A percentile compares a stretch with the other conserved stretches of the same genome.
phyloP scores from a whole-genome alignment of 2,797 vertebrate genomes.

The Bovichtus diacanthus region DNA sequence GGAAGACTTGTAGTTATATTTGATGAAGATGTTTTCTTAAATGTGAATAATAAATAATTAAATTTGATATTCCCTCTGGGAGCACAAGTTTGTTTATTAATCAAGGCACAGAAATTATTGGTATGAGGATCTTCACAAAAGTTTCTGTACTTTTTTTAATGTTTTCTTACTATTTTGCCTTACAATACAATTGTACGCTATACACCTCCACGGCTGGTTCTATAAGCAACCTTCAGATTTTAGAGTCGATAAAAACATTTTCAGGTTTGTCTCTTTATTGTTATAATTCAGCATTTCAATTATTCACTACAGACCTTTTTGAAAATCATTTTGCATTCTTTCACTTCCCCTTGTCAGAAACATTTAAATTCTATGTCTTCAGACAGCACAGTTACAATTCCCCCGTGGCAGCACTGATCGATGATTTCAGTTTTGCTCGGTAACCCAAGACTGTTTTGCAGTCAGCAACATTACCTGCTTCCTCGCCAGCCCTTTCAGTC shows the following conservation, averaged over 20 bases:
- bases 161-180: neutral
- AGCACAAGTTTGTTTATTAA: neutral
- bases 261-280: conserved; percentile 1
- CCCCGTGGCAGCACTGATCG: conserved; percentile 55
- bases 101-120: neutral
- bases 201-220: neutral
- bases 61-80: conserved; percentile 17
- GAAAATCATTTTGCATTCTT: conserved; percentile 53
- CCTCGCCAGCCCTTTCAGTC: conserved; percentile 64
- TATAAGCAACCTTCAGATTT: conserved; percentile 6
- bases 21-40: conserved; percentile 7
- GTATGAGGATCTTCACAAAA: neutral
- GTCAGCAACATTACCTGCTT: conserved; percentile 77
- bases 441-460: conserved; percentile 76
- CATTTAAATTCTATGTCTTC: conserved; percentile 65
- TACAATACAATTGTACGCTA: neutral
- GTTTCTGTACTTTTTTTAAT: neutral
- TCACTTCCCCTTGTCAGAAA: conserved; percentile 67
- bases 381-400: conserved; percentile 63
- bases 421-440: conserved; percentile 71
- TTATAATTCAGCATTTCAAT: conserved; percentile 36
- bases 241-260: neutral
- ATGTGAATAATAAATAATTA: conserved; percentile 9
- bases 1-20: conserved; percentile 15
- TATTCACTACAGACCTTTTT: conserved; percentile 36